phyloP scores from a whole-genome alignment of 2,797 vertebrate genomes.

The Acipenser transmontanus region DNA sequence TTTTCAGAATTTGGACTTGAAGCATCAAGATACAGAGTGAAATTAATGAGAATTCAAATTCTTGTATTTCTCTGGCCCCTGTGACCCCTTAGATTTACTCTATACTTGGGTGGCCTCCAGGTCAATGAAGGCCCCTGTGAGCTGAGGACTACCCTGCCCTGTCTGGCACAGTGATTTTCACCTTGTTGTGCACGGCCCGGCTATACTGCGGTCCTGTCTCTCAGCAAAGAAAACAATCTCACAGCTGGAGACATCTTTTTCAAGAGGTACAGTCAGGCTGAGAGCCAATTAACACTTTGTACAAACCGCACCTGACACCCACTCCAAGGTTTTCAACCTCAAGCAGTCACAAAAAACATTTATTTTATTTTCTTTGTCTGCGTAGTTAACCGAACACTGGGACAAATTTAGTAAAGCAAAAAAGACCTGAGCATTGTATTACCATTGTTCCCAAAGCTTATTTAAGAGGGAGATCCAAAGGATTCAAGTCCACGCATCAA shows the following conservation, averaged over 20 bases:
- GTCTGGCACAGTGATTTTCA: constrained; percentile 41
- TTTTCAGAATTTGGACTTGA: too few relatives aligned
- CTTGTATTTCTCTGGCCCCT: too few relatives aligned
- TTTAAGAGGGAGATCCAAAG: too few relatives aligned
- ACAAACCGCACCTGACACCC: constrained; percentile 45
- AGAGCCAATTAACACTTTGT: constrained; percentile 55
- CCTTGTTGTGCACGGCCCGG: constrained; percentile 23
- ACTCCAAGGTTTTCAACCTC: constrained; percentile 15
- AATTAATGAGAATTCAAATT: too few relatives aligned
- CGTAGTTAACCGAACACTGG: too few relatives aligned
- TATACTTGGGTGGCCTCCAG: not conserved
- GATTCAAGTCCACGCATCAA: too few relatives aligned
- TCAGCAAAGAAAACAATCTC: constrained; percentile 25
- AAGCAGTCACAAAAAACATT: not conserved
- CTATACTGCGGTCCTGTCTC: constrained; percentile 31
- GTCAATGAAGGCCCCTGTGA: not conserved
- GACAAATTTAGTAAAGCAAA: too few relatives aligned
- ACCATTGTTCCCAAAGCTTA: too few relatives aligned
- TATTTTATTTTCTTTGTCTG: not conserved
- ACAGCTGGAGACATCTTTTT: constrained; percentile 30
- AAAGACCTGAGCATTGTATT: too few relatives aligned
- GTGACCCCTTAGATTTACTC: not conserved
- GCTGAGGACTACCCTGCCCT: constrained; percentile 9
- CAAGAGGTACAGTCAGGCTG: constrained; percentile 38
- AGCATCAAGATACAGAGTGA: too few relatives aligned